These are phyloP conservation scores for Busseola fusca DNA, from an alignment of 2,888 invertebrate genomes.

Conservation along the genomic window DNA sequence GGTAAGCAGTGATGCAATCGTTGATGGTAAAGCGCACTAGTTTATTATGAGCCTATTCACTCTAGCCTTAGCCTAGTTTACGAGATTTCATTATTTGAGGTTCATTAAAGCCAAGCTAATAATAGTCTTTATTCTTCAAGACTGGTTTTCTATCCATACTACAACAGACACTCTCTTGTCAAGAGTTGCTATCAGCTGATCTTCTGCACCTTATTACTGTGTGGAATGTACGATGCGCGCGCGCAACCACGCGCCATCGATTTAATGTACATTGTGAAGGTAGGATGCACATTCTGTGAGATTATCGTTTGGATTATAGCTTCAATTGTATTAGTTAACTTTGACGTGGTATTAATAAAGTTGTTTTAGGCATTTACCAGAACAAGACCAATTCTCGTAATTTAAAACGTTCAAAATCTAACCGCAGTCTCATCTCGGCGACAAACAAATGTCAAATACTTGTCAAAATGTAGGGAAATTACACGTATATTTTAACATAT, in stretches of 20 bases:
- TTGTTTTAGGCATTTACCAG: background rate
- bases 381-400: no score
- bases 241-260: constrained; percentile 57
- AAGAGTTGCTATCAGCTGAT: background rate
- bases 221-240: constrained; percentile 41
- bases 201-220: constrained; percentile 18
- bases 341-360: background rate
- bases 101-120: background rate
- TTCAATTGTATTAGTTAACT: constrained; percentile 25
- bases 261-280: constrained; percentile 55
- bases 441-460: no score
- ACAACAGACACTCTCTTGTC: background rate
- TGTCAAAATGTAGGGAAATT: no score
- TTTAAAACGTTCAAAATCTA: no score
- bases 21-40: no score
- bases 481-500: no score
- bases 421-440: no score
- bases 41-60: no score
- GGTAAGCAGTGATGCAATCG: no score
- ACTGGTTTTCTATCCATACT: background rate
- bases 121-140: background rate
- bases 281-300: constrained; percentile 35
- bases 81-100: background rate
- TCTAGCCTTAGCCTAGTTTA: no score
- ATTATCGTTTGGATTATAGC: constrained; percentile 33